phyloP scores from a whole-genome alignment of 2,888 invertebrate genomes.

The Steinernema carpocapsae region DNA sequence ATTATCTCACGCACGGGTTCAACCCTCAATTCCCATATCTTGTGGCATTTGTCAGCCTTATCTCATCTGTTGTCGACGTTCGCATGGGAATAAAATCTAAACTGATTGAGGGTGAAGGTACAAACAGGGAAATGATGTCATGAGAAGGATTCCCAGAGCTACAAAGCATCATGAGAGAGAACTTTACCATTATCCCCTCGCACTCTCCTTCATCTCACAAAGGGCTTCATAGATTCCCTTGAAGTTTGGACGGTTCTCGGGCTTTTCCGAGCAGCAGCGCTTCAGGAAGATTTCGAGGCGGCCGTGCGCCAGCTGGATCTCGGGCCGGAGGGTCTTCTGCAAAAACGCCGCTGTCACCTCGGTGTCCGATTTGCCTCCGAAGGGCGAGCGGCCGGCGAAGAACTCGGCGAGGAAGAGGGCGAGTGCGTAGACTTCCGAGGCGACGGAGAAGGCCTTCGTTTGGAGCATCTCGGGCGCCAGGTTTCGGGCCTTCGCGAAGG shows the following conservation, averaged over 20 bases:
- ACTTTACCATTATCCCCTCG: too few relatives aligned
- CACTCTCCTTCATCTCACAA: too few relatives aligned
- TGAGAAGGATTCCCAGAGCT: neutral
- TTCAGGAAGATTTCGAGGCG: neutral
- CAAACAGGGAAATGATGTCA: neutral
- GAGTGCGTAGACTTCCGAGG: neutral
- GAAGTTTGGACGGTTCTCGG: neutral
- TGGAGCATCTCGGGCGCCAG: neutral
- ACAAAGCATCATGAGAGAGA: too few relatives aligned
- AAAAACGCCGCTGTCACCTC: neutral
- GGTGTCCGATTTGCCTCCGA: neutral
- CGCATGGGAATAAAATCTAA: constrained; percentile 2
- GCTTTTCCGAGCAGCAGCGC: neutral
- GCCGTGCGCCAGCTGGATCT: neutral
- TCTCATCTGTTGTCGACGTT: neutral
- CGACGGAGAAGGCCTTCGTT: neutral
- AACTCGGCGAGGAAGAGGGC: neutral
- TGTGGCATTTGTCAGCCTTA: neutral
- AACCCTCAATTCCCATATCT: constrained; percentile 22
- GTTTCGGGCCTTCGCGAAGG: neutral
- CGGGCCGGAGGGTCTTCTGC: neutral
- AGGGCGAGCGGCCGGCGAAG: constrained; percentile 3
- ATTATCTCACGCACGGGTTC: constrained; percentile 20
- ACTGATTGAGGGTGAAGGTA: neutral
- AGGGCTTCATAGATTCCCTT: neutral